Evolutionary conservation across 2,888 invertebrate genomes (phyloP), one percentile per base, ranked within the genome.

Genomic region (Sialis lutaria): DNA sequence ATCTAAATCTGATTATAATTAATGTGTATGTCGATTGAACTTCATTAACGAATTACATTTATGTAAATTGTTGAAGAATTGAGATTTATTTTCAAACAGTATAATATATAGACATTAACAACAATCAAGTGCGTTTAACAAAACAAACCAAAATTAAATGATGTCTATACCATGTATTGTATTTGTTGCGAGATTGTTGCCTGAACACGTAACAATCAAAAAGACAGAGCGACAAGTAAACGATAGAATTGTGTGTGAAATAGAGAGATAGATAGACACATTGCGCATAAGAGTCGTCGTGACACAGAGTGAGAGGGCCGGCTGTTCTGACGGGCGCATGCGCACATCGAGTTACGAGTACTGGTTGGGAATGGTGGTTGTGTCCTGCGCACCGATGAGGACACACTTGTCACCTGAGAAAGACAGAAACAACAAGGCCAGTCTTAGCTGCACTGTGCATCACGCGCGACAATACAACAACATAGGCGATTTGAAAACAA

Each of bases 381-480:
- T 74, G 70, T 80, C 79, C 69, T 78, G 77, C 69, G 78, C 80
- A 72, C 76, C 77, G 73, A 81, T 79, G 67, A 82, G 76, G 69
- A 79, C 81, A 73, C 79, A 79, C 74, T 82, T 82, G 73, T 82
- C 82, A 78, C 82, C 82, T 81, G 74, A 72, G 74, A 72, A 74
- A 75, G 74, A 76, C 72, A 42, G 37, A 42, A 47, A 34, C 22
- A 47, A 42, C 42, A 42, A 47, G 42, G 39, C 37, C 47, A 47
- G 30, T 42, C 42, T 42, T 42, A 42, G 32, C 37, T 37, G 37
- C 42, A 42, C 42, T 42, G 42, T 42, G 42, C 42, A 42, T 42
- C 42, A 42, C 42, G 42, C 31, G 42, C 13, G 22, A 22, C 22
- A 22, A 22, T 22, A 22, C 22, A 22, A 22, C 22, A 22, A 22